Conservation (phyloP, 2,113 vertebrate species). For the Sarotherodon lohbergeri region DNA sequence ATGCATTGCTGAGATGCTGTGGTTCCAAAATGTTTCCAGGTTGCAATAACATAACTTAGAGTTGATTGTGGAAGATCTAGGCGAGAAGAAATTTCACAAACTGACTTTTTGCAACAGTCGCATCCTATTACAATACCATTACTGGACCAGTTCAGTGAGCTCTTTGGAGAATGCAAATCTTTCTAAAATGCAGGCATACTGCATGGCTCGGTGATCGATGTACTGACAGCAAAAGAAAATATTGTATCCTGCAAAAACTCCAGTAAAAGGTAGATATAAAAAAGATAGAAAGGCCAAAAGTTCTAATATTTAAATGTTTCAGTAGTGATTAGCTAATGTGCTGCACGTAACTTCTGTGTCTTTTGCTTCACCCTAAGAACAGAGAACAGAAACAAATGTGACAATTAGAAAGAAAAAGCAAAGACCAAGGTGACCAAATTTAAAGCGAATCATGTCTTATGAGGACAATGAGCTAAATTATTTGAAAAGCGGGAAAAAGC, state of each 20-base stretch:
- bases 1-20: too few species aligned
- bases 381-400: background rate
- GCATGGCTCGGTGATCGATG: background rate
- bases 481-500: background rate
- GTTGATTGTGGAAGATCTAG: background rate
- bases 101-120: background rate
- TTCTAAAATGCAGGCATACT: background rate
- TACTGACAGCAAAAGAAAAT: background rate
- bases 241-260: background rate
- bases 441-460: background rate
- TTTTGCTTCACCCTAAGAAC: background rate
- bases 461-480: rapidly evolving
- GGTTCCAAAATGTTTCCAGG: too few species aligned
- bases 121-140: background rate
- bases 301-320: background rate
- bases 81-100: background rate
- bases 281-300: background rate
- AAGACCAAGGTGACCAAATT: background rate
- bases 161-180: background rate
- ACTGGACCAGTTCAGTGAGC: background rate
- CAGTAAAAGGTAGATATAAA: background rate
- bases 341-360: background rate
- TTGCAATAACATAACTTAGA: background rate
- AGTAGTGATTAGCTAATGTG: background rate
- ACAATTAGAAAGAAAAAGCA: rapidly evolving